Evolutionary conservation across 2,113 vertebrate genomes (phyloP), one percentile per base, ranked within the genome.

Genomic region (Leptobrachium leishanense): DNA sequence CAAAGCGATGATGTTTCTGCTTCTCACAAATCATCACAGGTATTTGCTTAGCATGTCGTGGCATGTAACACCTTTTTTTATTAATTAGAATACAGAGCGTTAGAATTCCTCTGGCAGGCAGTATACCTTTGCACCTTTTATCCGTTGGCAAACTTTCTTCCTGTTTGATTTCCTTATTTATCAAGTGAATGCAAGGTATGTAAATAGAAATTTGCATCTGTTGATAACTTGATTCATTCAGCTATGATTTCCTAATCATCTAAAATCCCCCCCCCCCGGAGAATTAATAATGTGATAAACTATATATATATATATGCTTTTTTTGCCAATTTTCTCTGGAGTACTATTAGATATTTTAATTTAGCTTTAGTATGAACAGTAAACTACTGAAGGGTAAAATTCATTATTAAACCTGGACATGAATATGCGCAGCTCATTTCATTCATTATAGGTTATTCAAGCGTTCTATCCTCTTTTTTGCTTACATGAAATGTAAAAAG

Each of bases 181-280:
- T 2, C 39, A 67, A 20, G 42, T 20, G 8, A 70, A 50, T 70
- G 13, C 6, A 46, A 15, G 6, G 46, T 70, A 50, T n/a, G 13
- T 70, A 46, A 70, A 70, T 42, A 70, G 7, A 46, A 15, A 70
- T 70, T 50, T 70, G 68, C 43, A 70, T 70, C 43, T 50, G 43
- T 20, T 70, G 68, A 70, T 70, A n/a, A 70, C 43, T 70, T 50
- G 43, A 42, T 70, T 70, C 43, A 20, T 50, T 31, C 68, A 50
- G 68, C 9, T 39, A 13, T 9, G 13, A 6, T 64, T 39, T 13
- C 20, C n/a, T 64, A 64, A 64, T 20, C 62, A 64, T 39, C n/a
- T 39, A 10, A 5, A 15, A 6, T 10, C 4, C 3, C n/a, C 20
- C 20, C 62, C n/a, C 20, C 20, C 62, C n/a, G 6, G 15, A 44